Conservation (phyloP, 2,888 invertebrate genomes). For the Campoplex nolae region DNA sequence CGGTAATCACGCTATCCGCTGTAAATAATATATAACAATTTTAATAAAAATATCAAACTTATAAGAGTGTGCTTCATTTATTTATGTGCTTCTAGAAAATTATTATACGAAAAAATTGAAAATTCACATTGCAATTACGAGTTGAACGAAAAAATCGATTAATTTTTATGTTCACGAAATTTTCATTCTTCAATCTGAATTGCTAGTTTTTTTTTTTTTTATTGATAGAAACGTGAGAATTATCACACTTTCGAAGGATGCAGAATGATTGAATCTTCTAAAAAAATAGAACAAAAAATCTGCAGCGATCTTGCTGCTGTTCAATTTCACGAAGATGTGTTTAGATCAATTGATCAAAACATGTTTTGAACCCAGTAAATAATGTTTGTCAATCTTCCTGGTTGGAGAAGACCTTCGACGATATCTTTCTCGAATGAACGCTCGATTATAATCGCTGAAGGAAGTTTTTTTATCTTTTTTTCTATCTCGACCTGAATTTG, state of each 20-base stretch:
- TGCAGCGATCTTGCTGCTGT: not conserved
- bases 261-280: not conserved
- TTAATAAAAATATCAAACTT: conserved; percentile 79
- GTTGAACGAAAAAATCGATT: not conserved
- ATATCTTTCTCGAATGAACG: conserved; percentile 48
- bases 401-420: conserved; percentile 38
- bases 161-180: not conserved
- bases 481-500: conserved; percentile 6
- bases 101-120: not conserved
- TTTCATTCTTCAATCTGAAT: not conserved
- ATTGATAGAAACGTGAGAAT: not conserved
- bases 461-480: conserved; percentile 3
- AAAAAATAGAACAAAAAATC: not conserved
- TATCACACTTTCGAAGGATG: not conserved
- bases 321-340: conserved; percentile 5
- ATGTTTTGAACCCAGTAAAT: conserved; percentile 9
- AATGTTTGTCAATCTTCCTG: conserved; percentile 33
- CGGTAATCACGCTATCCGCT: conserved; percentile 74
- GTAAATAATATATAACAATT: conserved; percentile 84
- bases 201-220: not conserved
- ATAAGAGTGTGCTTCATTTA: not conserved
- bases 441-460: conserved; percentile 10
- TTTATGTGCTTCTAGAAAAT: not conserved
- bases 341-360: conserved; percentile 41
- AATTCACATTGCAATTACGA: not conserved